Conservation (phyloP, 2,888 invertebrate genomes). For the Chloroclystis v-ata region DNA sequence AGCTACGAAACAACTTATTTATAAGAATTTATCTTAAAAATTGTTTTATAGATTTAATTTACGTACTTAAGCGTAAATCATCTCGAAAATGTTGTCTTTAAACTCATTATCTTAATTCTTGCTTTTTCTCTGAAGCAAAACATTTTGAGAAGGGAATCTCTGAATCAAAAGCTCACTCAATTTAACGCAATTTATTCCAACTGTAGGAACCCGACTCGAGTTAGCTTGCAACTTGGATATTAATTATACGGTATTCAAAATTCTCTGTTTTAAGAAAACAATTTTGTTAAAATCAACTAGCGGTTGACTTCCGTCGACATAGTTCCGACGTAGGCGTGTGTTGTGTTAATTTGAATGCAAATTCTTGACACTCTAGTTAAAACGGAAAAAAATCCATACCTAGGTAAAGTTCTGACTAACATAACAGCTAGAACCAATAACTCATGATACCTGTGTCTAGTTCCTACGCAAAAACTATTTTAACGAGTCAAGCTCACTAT, state of each 20-base stretch:
- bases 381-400: no score
- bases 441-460: background rate
- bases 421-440: no score
- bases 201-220: conserved; percentile 9
- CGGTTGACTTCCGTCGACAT: background rate
- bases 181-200: conserved; percentile 21
- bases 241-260: conserved; percentile 11
- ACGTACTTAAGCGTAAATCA: background rate
- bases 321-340: background rate
- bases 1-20: no score
- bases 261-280: conserved; percentile 2
- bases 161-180: conserved; percentile 21
- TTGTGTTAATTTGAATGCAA: no score
- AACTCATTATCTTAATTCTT: conserved; percentile 13
- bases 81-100: conserved; percentile 8
- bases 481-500: conserved; percentile 3
- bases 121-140: conserved; percentile 19
- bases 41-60: conserved; percentile 1
- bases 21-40: background rate
- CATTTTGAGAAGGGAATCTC: conserved; percentile 13
- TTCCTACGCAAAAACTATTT: background rate
- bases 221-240: conserved; percentile 14
- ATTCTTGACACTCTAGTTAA: no score
- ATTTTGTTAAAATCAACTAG: background rate
- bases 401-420: no score